Conservation (phyloP, 1,140 invertebrate species). For the Apis laboriosa region DNA sequence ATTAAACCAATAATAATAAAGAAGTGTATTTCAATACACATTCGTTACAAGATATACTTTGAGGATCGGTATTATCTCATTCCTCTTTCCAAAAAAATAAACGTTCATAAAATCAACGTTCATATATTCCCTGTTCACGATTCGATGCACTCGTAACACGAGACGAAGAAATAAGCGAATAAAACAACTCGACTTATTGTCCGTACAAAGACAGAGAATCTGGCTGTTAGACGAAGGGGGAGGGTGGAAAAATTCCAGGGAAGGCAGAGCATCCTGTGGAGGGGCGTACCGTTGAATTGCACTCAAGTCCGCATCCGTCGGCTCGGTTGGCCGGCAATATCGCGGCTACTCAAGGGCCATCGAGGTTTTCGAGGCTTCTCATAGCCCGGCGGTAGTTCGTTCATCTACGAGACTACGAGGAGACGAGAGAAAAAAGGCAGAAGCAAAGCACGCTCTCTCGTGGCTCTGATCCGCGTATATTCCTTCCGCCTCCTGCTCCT, state of each 20-base stretch:
- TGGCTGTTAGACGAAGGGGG: conserved; percentile 66
- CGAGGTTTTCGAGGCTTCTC: conserved; percentile 75
- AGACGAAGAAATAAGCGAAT: neutral
- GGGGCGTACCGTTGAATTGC: conserved; percentile 75
- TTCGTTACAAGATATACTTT: too few relatives aligned
- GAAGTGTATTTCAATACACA: too few relatives aligned
- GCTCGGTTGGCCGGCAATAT: conserved; percentile 77
- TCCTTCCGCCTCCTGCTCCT: conserved; percentile 64
- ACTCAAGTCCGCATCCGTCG: conserved; percentile 75
- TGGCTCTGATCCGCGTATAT: conserved; percentile 59
- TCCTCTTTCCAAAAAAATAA: neutral
- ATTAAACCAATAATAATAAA: too few relatives aligned
- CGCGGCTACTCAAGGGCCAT: conserved; percentile 80
- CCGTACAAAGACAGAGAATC: conserved; percentile 54
- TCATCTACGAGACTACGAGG: conserved; percentile 68
- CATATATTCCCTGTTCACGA: neutral
- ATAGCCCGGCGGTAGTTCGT: conserved; percentile 69
- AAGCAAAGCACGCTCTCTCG: conserved; percentile 48
- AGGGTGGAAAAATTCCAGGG: conserved; percentile 59
- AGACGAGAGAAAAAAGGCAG: conserved; percentile 67
- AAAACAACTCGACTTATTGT: conserved; percentile 15
- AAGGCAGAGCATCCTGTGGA: conserved; percentile 54
- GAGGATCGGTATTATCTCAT: neutral
- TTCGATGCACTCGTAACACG: neutral
- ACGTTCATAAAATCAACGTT: neutral